phyloP scores from a whole-genome alignment of 53 echinoderm and acorn worm genomes.

The Paracentrotus lividus region DNA sequence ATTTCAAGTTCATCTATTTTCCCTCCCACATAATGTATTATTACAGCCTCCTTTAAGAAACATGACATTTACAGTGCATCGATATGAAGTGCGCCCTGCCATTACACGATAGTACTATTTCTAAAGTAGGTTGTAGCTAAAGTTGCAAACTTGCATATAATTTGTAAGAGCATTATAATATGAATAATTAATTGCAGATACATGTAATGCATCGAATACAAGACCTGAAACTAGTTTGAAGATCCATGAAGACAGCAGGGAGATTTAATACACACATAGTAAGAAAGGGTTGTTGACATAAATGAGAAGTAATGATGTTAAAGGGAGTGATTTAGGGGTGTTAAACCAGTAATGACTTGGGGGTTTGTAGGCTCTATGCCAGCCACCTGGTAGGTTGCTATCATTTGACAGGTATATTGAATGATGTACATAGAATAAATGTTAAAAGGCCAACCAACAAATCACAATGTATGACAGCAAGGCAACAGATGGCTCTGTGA shows the following conservation, averaged over 20 bases:
- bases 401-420: conserved; percentile 29
- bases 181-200: background rate
- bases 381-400: background rate
- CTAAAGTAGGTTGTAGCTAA: background rate
- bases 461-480: conserved; percentile 8
- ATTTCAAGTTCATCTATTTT: background rate
- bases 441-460: conserved; percentile 14
- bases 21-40: background rate
- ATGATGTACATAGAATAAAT: background rate
- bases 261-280: background rate
- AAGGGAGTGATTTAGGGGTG: background rate
- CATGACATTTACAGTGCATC: background rate
- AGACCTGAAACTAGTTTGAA: background rate
- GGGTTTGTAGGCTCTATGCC: background rate
- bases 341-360: background rate
- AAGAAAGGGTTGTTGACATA: background rate
- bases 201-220: background rate
- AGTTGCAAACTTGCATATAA: background rate
- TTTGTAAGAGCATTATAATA: background rate
- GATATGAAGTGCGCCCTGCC: background rate
- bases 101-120: too few species aligned
- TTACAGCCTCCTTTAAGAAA: background rate
- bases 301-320: background rate
- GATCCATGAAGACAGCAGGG: background rate
- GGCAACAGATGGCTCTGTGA: conserved; percentile 37